A percentile compares a stretch with the other conserved stretches of the same genome.
phyloP scores from a whole-genome alignment of 2,888 invertebrate genomes.

The Agrochola macilenta region DNA sequence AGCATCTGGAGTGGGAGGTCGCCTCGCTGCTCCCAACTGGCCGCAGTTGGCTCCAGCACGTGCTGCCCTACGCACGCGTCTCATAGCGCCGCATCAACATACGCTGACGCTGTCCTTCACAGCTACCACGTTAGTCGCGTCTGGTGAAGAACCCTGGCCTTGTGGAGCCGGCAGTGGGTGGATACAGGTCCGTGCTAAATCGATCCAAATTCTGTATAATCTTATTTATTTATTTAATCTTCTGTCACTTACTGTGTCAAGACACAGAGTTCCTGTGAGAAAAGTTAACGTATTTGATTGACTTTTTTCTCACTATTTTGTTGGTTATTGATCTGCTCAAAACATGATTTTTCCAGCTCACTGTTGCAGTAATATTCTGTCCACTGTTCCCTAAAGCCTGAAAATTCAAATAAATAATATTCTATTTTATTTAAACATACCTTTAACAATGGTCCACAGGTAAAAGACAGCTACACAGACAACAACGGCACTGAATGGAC shows the following conservation, averaged over 20 bases:
- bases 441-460: conserved; percentile 75
- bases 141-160: conserved; percentile 68
- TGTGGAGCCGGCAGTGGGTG: conserved; percentile 87
- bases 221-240: too few relatives aligned
- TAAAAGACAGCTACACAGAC: conserved; percentile 93
- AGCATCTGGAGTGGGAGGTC: conserved; percentile 75
- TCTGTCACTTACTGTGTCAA: background rate
- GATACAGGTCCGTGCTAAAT: conserved; percentile 85
- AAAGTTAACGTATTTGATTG: background rate
- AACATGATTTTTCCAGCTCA: background rate
- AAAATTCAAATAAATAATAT: background rate
- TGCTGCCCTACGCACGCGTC: conserved; percentile 73
- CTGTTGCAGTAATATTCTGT: background rate
- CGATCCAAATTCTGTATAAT: background rate
- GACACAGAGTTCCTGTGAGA: background rate
- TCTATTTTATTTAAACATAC: background rate
- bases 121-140: conserved; percentile 70
- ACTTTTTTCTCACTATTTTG: background rate
- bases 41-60: conserved; percentile 78
- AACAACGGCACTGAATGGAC: conserved; percentile 93
- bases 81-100: conserved; percentile 82
- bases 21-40: conserved; percentile 83
- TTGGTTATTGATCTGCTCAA: background rate
- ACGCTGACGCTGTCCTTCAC: conserved; percentile 79
- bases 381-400: background rate